These are phyloP conservation scores for Stenopsyche tienmushanensis DNA, from an alignment of 1,140 invertebrate species.

Conservation along the genomic window DNA sequence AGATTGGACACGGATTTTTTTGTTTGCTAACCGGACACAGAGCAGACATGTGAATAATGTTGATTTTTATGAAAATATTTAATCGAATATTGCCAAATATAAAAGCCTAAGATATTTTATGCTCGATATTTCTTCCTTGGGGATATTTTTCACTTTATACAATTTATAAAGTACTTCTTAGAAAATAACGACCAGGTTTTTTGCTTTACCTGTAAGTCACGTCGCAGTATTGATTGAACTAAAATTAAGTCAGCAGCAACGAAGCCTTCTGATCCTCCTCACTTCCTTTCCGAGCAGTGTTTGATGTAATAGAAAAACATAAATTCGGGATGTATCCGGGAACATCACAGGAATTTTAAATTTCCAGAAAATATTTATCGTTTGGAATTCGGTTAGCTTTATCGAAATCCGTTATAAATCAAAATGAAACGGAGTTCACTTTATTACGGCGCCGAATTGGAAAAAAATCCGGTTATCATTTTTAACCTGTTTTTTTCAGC, in stretches of 20 bases:
- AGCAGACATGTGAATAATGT: background rate
- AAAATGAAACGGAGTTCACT: background rate
- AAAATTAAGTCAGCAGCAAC: slow-evolving; percentile 22
- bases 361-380: slow-evolving; percentile 8
- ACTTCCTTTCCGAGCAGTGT: background rate
- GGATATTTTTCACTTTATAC: background rate
- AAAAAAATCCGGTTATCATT: too few relatives aligned
- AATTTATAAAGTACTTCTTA: background rate
- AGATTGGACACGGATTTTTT: too few relatives aligned
- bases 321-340: slow-evolving; percentile 26
- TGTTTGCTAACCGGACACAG: background rate
- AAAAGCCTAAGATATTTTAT: background rate
- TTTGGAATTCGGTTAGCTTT: background rate
- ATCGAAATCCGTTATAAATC: background rate
- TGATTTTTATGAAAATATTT: background rate
- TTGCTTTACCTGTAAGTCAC: slow-evolving; percentile 10
- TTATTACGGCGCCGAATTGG: too few relatives aligned
- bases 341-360: slow-evolving; percentile 26
- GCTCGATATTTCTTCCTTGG: background rate
- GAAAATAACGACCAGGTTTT: background rate
- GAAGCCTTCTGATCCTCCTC: slow-evolving; percentile 7
- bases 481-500: too few relatives aligned
- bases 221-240: slow-evolving; percentile 19
- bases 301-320: slow-evolving; percentile 27
- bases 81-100: background rate